Conservation (phyloP, 2,888 invertebrate genomes). For the Brassicogethes aeneus region DNA sequence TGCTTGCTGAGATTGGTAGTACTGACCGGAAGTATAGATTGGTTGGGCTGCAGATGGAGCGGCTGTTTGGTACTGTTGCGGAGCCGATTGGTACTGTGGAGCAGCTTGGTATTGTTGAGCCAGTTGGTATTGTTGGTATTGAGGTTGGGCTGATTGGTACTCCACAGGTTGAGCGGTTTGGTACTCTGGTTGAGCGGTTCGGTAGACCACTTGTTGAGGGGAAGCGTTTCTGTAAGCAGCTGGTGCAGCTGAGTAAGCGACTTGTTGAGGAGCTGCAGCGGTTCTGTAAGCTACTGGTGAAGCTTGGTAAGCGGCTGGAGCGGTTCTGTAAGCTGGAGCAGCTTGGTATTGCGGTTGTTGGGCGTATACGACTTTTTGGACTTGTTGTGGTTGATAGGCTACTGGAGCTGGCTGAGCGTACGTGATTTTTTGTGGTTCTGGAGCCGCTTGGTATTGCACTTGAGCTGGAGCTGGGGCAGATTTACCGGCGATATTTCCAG, state of each 20-base stretch:
- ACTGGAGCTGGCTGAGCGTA: conserved; percentile 7
- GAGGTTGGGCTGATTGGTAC: conserved; percentile 10
- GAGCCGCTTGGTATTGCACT: conserved; percentile 12
- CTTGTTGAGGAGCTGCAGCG: conserved; percentile 7
- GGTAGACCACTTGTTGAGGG: conserved; percentile 5
- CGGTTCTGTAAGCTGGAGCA: background rate
- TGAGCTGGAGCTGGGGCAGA: conserved; percentile 15
- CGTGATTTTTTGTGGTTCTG: conserved; percentile 13
- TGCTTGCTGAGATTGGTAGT: conserved; percentile 16
- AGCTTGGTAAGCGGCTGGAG: no score
- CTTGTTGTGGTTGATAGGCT: conserved; percentile 12
- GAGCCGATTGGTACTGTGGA: conserved; percentile 12
- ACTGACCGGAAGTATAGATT: conserved; percentile 20
- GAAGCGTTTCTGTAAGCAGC: conserved; percentile 6
- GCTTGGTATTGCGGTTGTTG: conserved; percentile 3
- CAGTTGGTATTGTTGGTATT: conserved; percentile 9
- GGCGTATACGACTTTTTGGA: conserved; percentile 3
- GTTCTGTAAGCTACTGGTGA: conserved; percentile 2
- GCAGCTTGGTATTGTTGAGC: conserved; percentile 12
- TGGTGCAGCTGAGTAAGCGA: conserved; percentile 1
- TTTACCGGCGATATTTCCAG: conserved; percentile 22
- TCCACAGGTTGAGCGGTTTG: conserved; percentile 8
- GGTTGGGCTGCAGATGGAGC: conserved; percentile 17
- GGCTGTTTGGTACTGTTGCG: conserved; percentile 10
- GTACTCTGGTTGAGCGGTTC: conserved; percentile 5